Percentiles rank a stretch among this genome's conserved stretches.
These are phyloP conservation scores for Sprattus sprattus DNA, from an alignment of 2,113 vertebrate genomes.

Conservation along the genomic window DNA sequence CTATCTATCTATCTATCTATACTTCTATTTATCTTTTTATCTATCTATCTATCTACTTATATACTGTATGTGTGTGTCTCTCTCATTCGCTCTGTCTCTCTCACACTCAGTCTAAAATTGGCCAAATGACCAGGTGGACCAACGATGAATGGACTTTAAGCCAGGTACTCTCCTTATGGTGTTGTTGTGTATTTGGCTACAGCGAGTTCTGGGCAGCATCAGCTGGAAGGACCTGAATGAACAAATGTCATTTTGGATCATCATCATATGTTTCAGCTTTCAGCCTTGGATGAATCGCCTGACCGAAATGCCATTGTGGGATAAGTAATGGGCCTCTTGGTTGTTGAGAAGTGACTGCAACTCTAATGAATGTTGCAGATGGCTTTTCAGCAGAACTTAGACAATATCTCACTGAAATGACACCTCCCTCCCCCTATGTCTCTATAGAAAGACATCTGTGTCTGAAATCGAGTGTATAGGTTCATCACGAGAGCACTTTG, in stretches of 20 bases:
- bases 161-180: neutral
- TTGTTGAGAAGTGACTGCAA: neutral
- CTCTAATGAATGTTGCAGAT: neutral
- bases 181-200: neutral
- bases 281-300: neutral
- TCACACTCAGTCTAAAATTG: too few species aligned
- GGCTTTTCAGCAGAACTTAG: neutral
- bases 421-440: too few species aligned
- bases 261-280: neutral
- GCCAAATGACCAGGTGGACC: neutral
- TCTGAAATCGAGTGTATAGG: neutral
- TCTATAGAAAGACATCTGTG: neutral
- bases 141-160: neutral
- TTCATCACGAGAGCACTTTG: neutral
- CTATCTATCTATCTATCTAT: neutral
- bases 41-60: neutral
- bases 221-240: neutral
- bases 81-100: too few species aligned
- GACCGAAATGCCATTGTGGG: neutral
- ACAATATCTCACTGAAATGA: conserved; percentile 1
- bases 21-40: too few species aligned
- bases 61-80: neutral
- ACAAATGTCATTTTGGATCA: neutral
- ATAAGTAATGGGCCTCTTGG: neutral
- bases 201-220: too few species aligned